phyloP scores from a whole-genome alignment of 2,888 invertebrate species.

The Sylvicola cinctus region DNA sequence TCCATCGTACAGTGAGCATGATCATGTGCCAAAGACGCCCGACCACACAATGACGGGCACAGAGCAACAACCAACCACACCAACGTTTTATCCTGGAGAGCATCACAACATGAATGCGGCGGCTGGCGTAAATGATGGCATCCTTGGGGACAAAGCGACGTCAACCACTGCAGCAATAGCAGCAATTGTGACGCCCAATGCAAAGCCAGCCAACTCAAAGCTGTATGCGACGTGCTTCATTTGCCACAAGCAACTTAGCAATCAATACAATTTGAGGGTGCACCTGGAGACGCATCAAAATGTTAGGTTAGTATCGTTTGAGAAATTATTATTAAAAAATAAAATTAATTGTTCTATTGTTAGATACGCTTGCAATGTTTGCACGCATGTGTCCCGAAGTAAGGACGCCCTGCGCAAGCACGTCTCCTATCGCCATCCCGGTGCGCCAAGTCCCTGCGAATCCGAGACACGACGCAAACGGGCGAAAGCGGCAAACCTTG shows the following conservation, averaged over 20 bases:
- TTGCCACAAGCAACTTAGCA: slow-evolving; percentile 73
- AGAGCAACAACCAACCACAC: not conserved
- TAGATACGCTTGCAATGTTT: slow-evolving; percentile 67
- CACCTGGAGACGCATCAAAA: slow-evolving; percentile 85
- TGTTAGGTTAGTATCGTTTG: slow-evolving; percentile 27
- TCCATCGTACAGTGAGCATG: slow-evolving; percentile 1
- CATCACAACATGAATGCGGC: not conserved
- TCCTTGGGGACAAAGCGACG: not conserved
- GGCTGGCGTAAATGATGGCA: too few relatives aligned
- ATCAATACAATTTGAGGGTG: slow-evolving; percentile 75
- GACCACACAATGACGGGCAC: not conserved
- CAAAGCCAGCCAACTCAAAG: slow-evolving; percentile 24
- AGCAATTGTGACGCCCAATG: not conserved
- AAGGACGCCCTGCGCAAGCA: slow-evolving; percentile 74
- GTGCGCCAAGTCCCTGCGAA: slow-evolving; percentile 25
- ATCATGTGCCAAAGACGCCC: slow-evolving; percentile 6
- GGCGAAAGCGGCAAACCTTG: slow-evolving; percentile 13
- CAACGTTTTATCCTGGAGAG: not conserved
- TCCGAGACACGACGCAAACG: slow-evolving; percentile 24
- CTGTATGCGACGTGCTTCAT: slow-evolving; percentile 54
- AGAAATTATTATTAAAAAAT: not conserved
- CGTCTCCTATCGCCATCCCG: slow-evolving; percentile 69
- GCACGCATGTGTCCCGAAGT: slow-evolving; percentile 71
- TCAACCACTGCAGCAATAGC: not conserved
- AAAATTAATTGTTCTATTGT: too few relatives aligned